A percentile compares a stretch with the other conserved stretches of the same genome.
Conservation (phyloP, 2,797 vertebrate genomes). For the Urosaurus nigricauda region DNA sequence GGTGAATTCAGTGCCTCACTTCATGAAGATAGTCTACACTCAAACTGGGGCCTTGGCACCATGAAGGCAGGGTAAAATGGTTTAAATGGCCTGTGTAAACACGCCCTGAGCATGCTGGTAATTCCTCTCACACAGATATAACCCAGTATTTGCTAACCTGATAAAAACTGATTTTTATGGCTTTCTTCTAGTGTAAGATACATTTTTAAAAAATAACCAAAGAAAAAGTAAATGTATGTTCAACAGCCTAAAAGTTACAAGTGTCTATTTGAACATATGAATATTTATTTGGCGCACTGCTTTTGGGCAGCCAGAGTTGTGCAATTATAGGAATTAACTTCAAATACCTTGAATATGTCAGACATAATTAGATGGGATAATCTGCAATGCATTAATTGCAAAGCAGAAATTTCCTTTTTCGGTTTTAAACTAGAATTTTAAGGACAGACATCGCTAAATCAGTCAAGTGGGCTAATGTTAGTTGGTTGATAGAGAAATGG, state of each 20-base stretch:
- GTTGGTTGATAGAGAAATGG: conserved; percentile 22
- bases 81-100: too few species aligned
- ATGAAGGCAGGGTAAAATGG: too few species aligned
- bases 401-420: conserved; percentile 52
- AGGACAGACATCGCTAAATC: conserved; percentile 30
- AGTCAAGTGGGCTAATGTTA: conserved; percentile 10
- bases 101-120: too few species aligned
- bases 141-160: background rate
- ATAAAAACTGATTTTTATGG: background rate
- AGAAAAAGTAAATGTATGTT: conserved; percentile 13
- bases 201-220: conserved; percentile 16
- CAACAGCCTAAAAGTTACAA: conserved; percentile 50
- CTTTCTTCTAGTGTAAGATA: conserved; percentile 49
- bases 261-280: conserved; percentile 63
- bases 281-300: conserved; percentile 66
- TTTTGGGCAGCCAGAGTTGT: conserved; percentile 56
- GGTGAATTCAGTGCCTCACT: too few species aligned
- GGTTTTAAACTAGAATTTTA: conserved; percentile 66
- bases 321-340: conserved; percentile 56
- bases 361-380: conserved; percentile 67
- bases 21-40: too few species aligned
- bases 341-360: conserved; percentile 69
- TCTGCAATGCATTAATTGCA: conserved; percentile 69
- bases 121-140: background rate
- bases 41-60: too few species aligned